phyloP scores from a whole-genome alignment of 2,888 invertebrate genomes.

The Dromius quadrimaculatus region DNA sequence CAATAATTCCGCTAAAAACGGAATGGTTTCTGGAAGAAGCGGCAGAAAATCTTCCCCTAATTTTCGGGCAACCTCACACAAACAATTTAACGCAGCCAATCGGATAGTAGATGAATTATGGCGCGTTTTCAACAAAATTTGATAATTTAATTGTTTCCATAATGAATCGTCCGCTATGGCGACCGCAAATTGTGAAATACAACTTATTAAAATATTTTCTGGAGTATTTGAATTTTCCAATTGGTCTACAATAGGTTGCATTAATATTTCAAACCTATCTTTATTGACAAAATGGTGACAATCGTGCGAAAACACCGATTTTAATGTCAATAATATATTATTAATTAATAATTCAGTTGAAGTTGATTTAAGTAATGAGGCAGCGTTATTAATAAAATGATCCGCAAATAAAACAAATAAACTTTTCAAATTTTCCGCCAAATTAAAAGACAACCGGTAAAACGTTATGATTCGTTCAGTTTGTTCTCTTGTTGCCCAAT shows the following conservation, averaged over 20 bases:
- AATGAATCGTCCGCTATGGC: conserved; percentile 86
- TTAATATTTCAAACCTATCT: conserved; percentile 85
- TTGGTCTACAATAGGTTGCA: conserved; percentile 92
- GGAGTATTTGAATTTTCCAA: conserved; percentile 80
- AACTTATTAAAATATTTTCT: conserved; percentile 76
- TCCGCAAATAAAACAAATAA: conserved; percentile 92
- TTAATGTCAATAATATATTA: conserved; percentile 80
- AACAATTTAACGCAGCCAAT: conserved; percentile 76
- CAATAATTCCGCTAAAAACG: conserved; percentile 91
- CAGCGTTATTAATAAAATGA: conserved; percentile 85
- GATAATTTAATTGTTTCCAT: conserved; percentile 92
- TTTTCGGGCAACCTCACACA: conserved; percentile 84
- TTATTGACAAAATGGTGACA: conserved; percentile 86
- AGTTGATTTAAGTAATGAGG: conserved; percentile 75
- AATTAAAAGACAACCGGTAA: conserved; percentile 81
- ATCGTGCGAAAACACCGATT: conserved; percentile 84
- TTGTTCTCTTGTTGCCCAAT: conserved; percentile 83
- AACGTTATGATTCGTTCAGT: conserved; percentile 83
- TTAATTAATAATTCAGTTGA: conserved; percentile 75
- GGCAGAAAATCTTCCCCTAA: conserved; percentile 91
- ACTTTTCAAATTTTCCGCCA: conserved; percentile 86
- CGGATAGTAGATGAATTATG: conserved; percentile 81
- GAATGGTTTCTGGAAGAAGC: conserved; percentile 91
- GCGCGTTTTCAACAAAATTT: conserved; percentile 88
- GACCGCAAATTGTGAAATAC: conserved; percentile 85